Percentiles rank a stretch among this genome's conserved stretches.
phyloP scores from a whole-genome alignment of 2,113 vertebrate species.

The Speoplatyrhinus poulsoni region DNA sequence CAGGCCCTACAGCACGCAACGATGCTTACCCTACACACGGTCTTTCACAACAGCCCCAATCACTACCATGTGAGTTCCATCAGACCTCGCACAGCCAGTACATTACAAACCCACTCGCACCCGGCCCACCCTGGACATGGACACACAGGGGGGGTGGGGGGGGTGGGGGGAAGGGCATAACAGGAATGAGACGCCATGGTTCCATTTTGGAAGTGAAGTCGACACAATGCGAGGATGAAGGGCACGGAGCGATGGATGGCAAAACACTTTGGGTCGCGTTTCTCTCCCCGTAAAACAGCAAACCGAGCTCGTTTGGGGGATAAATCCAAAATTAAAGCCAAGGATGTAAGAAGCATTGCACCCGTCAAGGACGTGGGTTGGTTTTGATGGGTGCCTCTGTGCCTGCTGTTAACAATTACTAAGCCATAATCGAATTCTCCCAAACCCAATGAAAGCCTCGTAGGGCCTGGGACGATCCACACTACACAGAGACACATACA shows the following conservation, averaged over 20 bases:
- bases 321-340: slow-evolving; percentile 69
- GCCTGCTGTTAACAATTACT: slow-evolving; percentile 65
- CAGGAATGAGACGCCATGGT: slow-evolving; percentile 33
- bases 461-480: slow-evolving; percentile 56
- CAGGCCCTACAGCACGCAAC: slow-evolving; percentile 61
- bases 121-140: slow-evolving; percentile 49
- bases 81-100: slow-evolving; percentile 55
- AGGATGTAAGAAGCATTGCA: slow-evolving; percentile 56
- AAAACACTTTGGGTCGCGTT: slow-evolving; percentile 49
- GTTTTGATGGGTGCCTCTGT: slow-evolving; percentile 53
- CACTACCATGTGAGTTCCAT: slow-evolving; percentile 71
- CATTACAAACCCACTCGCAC: slow-evolving; percentile 52
- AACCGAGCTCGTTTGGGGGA: slow-evolving; percentile 49
- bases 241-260: slow-evolving; percentile 45
- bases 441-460: slow-evolving; percentile 60
- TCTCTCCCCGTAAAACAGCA: slow-evolving; percentile 44
- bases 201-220: slow-evolving; percentile 31
- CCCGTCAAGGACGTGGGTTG: slow-evolving; percentile 44
- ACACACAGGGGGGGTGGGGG: slow-evolving; percentile 31
- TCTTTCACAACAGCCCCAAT: slow-evolving; percentile 68
- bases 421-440: slow-evolving; percentile 62
- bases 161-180: slow-evolving; percentile 21
- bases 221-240: slow-evolving; percentile 42
- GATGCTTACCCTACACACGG: slow-evolving; percentile 69
- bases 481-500: slow-evolving; percentile 29